These are phyloP conservation scores for Aphodius granarius DNA, from an alignment of 2,888 invertebrate genomes.

Conservation along the genomic window DNA sequence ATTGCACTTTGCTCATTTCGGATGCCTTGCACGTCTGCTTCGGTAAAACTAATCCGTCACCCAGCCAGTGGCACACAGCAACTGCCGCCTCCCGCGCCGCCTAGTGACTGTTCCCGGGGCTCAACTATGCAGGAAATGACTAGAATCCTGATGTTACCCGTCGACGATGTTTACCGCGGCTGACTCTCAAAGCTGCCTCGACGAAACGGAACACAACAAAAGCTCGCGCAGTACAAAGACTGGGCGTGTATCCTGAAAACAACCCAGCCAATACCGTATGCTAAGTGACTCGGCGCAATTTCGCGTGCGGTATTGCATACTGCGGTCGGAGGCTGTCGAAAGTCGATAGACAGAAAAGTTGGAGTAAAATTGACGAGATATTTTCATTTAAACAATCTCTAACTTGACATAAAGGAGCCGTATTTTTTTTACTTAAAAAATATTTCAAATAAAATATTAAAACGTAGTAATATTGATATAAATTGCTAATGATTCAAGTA, in stretches of 20 bases:
- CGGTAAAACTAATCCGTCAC: slow-evolving; percentile 12
- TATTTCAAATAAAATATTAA: too few species aligned
- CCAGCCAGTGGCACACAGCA: background rate
- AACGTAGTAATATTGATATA: too few species aligned
- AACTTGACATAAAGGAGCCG: too few species aligned
- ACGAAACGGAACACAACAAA: background rate
- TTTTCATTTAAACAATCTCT: too few species aligned
- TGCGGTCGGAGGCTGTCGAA: too few species aligned
- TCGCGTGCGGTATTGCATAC: background rate
- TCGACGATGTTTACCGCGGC: background rate
- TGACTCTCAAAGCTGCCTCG: background rate
- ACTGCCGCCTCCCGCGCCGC: background rate
- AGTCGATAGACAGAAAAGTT: too few species aligned
- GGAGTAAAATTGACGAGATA: too few species aligned
- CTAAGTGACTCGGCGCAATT: background rate
- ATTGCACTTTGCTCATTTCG: slow-evolving; percentile 7
- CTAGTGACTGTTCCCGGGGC: background rate
- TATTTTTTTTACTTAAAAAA: too few species aligned
- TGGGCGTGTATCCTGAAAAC: background rate
- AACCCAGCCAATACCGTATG: background rate
- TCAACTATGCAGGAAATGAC: background rate
- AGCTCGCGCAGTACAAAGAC: background rate
- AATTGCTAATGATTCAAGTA: too few species aligned
- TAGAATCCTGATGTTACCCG: background rate
- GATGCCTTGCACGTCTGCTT: slow-evolving; percentile 9